phyloP scores from a whole-genome alignment of 2,113 vertebrate species.

The Tichodroma muraria region DNA sequence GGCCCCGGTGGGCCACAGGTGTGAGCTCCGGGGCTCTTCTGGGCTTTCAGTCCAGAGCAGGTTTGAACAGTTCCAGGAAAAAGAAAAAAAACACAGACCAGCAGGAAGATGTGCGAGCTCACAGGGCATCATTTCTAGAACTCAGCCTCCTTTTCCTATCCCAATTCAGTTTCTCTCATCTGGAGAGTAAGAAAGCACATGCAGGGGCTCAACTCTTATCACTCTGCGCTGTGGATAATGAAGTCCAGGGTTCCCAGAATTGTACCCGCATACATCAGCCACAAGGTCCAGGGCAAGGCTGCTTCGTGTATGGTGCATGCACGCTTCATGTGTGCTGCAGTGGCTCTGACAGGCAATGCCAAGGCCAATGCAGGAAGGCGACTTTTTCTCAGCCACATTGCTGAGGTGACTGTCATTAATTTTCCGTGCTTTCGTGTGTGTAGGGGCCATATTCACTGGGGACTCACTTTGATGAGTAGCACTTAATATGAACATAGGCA shows the following conservation, averaged over 20 bases:
- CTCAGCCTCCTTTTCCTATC: neutral
- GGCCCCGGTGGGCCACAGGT: too few relatives aligned
- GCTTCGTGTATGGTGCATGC: fast-evolving
- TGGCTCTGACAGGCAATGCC: neutral
- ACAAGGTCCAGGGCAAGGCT: neutral
- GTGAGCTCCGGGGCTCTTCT: too few relatives aligned
- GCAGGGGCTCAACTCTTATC: neutral
- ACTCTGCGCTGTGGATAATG: neutral
- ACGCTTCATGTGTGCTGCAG: fast-evolving
- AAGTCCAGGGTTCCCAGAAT: neutral
- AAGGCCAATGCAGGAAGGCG: neutral
- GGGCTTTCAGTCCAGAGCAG: too few relatives aligned
- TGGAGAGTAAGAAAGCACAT: neutral
- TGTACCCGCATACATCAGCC: neutral
- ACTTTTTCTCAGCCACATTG: neutral
- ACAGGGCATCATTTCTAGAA: neutral
- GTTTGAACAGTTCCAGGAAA: too few relatives aligned
- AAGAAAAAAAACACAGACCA: too few relatives aligned
- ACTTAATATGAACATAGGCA: neutral
- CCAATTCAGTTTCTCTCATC: fast-evolving
- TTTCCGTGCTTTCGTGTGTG: neutral
- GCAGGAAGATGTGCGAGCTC: neutral
- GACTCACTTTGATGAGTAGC: neutral
- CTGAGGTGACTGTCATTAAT: neutral
- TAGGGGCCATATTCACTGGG: neutral